Evolutionary conservation across 2,113 vertebrate genomes (phyloP).

Genomic region (Chitala chitala): DNA sequence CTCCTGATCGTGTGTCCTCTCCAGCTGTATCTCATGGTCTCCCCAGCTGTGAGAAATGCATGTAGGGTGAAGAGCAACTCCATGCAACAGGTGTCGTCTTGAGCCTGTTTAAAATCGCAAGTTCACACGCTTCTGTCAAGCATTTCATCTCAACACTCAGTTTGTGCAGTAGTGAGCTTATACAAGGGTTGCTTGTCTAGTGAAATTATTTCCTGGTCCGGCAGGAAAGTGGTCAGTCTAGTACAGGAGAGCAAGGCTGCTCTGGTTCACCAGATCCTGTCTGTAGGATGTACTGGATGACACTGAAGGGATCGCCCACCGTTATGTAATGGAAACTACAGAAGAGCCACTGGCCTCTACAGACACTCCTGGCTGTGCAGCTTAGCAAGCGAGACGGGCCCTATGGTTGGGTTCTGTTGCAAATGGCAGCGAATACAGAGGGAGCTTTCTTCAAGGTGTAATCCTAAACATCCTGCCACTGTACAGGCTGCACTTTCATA

Average conservation of each 20-base stretch:
- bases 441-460: background rate
- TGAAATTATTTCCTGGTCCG: background rate
- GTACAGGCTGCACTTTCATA: background rate
- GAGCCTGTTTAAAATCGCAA: too few relatives aligned
- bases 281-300: background rate
- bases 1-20: background rate
- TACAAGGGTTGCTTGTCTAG: background rate
- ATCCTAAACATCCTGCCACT: background rate
- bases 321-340: background rate
- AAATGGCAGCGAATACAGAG: background rate
- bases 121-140: too few relatives aligned
- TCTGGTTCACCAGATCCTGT: background rate
- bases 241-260: too few relatives aligned
- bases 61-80: too few relatives aligned
- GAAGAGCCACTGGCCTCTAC: background rate
- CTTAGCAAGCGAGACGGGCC: background rate
- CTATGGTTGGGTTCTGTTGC: background rate
- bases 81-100: too few relatives aligned
- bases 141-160: too few relatives aligned
- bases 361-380: background rate
- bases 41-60: background rate
- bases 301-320: background rate
- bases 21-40: background rate
- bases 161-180: too few relatives aligned
- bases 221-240: too few relatives aligned